A percentile compares a stretch with the other conserved stretches of the same genome.
Evolutionary conservation across 1,140 invertebrate species (phyloP).

Genomic region (Lordiphosa collinella): DNA sequence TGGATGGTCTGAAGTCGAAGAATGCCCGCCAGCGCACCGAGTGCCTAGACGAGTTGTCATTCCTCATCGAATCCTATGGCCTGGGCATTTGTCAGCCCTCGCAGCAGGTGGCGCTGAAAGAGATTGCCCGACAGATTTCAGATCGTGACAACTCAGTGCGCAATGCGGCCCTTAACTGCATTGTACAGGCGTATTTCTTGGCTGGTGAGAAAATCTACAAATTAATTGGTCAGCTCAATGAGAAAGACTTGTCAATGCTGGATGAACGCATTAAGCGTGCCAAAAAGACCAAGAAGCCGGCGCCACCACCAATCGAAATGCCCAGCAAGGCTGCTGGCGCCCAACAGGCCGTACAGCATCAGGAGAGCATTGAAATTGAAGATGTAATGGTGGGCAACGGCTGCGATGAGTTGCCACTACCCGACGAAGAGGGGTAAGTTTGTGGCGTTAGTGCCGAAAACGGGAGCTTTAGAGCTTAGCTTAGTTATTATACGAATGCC

Average conservation of each 20-base stretch:
- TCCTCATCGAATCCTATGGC: constrained; percentile 92
- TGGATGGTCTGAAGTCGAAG: constrained; percentile 98
- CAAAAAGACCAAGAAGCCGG: constrained; percentile 84
- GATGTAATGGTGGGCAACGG: constrained; percentile 58
- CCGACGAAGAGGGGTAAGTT: constrained; percentile 71
- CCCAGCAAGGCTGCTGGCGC: constrained; percentile 62
- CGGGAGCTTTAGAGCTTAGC: no score
- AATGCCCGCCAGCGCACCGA: constrained; percentile 98
- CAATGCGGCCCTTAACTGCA: constrained; percentile 96
- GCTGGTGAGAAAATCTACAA: constrained; percentile 95
- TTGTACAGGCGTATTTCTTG: constrained; percentile 93
- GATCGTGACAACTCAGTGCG: constrained; percentile 98
- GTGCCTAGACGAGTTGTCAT: constrained; percentile 94
- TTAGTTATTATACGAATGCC: no score
- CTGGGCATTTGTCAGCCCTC: constrained; percentile 90
- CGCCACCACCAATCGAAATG: constrained; percentile 61
- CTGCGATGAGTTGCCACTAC: constrained; percentile 73
- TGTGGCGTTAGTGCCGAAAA: not conserved
- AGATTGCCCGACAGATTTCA: constrained; percentile 95
- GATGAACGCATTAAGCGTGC: constrained; percentile 97
- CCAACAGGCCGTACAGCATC: constrained; percentile 61
- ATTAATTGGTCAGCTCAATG: constrained; percentile 92
- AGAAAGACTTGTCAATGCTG: constrained; percentile 95
- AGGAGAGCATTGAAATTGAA: constrained; percentile 80
- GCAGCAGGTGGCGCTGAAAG: constrained; percentile 89